Evolutionary conservation across 1,140 invertebrate species (phyloP).

Genomic region (Philopotamus ludificatus): DNA sequence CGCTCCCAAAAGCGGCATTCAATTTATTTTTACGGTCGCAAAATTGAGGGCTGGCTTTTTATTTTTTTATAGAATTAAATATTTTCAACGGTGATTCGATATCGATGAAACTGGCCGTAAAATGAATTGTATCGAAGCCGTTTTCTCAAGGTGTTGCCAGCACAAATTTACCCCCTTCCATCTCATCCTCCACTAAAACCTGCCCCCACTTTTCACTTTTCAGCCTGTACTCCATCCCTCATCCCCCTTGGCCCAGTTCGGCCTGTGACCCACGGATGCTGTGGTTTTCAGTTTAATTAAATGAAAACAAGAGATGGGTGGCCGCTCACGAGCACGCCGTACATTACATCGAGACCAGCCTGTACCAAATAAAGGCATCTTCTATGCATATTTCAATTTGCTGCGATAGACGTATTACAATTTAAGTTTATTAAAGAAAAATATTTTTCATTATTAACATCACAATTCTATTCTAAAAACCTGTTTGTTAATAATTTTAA

Average conservation of each 20-base stretch:
- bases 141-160: neutral
- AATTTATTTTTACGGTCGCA: too few species aligned
- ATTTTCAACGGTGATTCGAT: too few species aligned
- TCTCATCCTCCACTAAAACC: neutral
- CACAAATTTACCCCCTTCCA: neutral
- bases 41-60: neutral
- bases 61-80: too few species aligned
- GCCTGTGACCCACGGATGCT: slow-evolving; percentile 6
- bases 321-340: neutral
- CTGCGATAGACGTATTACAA: neutral
- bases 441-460: too few species aligned
- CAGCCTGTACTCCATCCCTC: neutral
- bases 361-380: slow-evolving; percentile 1
- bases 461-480: too few species aligned
- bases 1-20: too few species aligned
- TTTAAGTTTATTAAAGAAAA: too few species aligned
- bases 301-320: slow-evolving; percentile 29
- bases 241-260: neutral
- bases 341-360: slow-evolving; percentile 3
- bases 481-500: too few species aligned
- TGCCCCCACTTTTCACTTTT: slow-evolving; percentile 24
- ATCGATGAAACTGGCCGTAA: neutral
- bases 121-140: neutral
- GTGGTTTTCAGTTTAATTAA: slow-evolving; percentile 31
- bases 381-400: slow-evolving; percentile 26